Conservation (phyloP, 2,113 vertebrate genomes). For the Tiliqua scincoides region DNA sequence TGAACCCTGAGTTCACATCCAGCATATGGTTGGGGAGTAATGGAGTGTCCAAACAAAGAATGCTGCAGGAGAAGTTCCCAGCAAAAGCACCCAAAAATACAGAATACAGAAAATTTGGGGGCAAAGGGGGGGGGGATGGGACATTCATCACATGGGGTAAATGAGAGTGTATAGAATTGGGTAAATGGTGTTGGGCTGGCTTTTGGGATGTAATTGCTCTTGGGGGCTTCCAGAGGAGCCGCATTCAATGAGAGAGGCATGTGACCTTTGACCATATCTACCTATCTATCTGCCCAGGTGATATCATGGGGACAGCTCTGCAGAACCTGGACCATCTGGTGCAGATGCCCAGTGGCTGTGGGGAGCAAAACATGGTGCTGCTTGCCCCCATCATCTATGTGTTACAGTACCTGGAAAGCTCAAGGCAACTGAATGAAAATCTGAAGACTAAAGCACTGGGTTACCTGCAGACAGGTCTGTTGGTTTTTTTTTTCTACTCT, state of each 20-base stretch:
- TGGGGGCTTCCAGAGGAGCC: neutral
- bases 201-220: neutral
- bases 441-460: conserved; percentile 61
- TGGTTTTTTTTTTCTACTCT: neutral
- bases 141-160: too few species aligned
- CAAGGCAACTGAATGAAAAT: conserved; percentile 74
- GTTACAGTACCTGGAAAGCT: conserved; percentile 83
- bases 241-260: neutral
- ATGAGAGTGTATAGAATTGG: too few species aligned
- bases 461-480: conserved; percentile 77
- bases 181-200: too few species aligned
- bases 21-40: too few species aligned
- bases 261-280: neutral
- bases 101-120: too few species aligned
- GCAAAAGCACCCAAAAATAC: too few species aligned
- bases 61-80: too few species aligned
- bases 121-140: too few species aligned
- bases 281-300: conserved; percentile 63
- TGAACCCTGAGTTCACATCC: too few species aligned
- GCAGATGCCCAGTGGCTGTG: conserved; percentile 78
- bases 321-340: conserved; percentile 76
- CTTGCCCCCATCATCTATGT: conserved; percentile 87
- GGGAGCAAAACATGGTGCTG: conserved; percentile 89
- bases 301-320: conserved; percentile 78
- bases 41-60: too few species aligned